Percentiles rank a stretch among this genome's conserved stretches.
phyloP scores from a whole-genome alignment of 1,140 invertebrate genomes.

The Drosophila asahinai region DNA sequence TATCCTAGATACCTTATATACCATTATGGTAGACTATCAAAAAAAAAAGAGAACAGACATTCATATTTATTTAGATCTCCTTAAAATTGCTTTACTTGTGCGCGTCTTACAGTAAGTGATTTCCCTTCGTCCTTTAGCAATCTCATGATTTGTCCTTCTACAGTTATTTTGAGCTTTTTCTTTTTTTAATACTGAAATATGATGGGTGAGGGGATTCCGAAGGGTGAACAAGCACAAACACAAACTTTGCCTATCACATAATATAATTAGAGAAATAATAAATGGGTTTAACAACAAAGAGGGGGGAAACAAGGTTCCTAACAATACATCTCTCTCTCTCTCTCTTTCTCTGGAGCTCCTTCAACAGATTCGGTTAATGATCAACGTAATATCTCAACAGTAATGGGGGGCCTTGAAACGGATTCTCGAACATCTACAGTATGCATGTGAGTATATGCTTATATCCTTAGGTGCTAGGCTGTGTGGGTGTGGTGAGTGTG shows the following conservation, averaged over 20 bases:
- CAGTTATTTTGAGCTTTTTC: slow-evolving; percentile 33
- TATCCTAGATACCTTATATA: slow-evolving; percentile 56
- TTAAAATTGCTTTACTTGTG: slow-evolving; percentile 55
- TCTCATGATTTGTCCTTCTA: slow-evolving; percentile 64
- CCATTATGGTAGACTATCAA: slow-evolving; percentile 57
- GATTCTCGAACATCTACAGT: slow-evolving; percentile 22
- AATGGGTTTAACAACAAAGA: too few species aligned
- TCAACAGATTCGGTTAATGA: slow-evolving; percentile 36
- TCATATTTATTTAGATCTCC: slow-evolving; percentile 30
- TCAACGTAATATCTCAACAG: slow-evolving; percentile 28
- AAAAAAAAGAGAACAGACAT: slow-evolving; percentile 53
- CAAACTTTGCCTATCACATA: slow-evolving; percentile 24
- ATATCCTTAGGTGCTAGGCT: slow-evolving; percentile 46
- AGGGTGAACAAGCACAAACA: slow-evolving; percentile 42
- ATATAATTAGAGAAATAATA: neutral
- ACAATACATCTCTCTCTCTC: slow-evolving; percentile 28
- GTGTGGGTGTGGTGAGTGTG: slow-evolving; percentile 1
- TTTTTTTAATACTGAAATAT: slow-evolving; percentile 49
- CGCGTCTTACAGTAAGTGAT: slow-evolving; percentile 56
- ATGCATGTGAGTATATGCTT: slow-evolving; percentile 22
- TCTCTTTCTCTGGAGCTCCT: neutral
- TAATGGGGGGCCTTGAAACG: neutral
- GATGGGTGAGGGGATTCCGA: slow-evolving; percentile 9
- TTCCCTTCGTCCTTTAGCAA: slow-evolving; percentile 19
- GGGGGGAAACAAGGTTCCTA: slow-evolving; percentile 45